These are phyloP conservation scores for Mormoops blainvillei DNA, from an alignment of 2,113 vertebrate species.

Conservation along the genomic window DNA sequence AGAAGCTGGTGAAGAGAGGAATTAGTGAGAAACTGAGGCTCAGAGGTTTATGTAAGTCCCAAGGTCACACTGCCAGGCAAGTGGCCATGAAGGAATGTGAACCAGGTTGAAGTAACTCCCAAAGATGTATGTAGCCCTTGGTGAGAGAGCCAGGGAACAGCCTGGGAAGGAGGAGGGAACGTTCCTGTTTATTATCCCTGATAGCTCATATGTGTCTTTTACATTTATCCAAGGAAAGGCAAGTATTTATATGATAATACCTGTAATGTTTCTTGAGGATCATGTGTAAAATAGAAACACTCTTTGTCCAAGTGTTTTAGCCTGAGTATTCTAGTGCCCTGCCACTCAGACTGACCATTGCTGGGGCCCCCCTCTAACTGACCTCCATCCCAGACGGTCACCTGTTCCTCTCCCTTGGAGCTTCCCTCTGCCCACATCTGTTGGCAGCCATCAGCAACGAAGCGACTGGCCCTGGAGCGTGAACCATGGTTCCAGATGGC, in stretches of 20 bases:
- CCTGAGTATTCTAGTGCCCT: neutral
- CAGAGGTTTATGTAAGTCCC: neutral
- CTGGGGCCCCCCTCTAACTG: slow-evolving; percentile 34
- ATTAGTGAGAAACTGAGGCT: neutral
- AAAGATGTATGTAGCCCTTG: neutral
- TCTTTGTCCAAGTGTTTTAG: neutral
- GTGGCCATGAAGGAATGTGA: neutral
- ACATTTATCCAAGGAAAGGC: neutral
- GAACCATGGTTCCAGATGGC: slow-evolving; percentile 56
- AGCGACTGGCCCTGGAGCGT: neutral
- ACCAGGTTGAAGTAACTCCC: neutral
- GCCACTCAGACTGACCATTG: neutral
- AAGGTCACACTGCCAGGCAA: neutral
- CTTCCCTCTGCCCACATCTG: slow-evolving; percentile 43
- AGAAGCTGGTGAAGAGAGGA: neutral
- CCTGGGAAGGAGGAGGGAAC: neutral
- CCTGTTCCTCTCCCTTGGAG: neutral
- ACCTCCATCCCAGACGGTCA: slow-evolving; percentile 44
- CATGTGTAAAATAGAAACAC: neutral
- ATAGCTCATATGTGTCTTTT: neutral
- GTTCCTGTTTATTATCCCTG: neutral
- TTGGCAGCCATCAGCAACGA: neutral
- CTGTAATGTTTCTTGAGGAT: neutral
- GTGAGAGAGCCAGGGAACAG: neutral
- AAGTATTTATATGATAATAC: neutral